A percentile compares a stretch with the other conserved stretches of the same genome.
Evolutionary conservation across 2,113 vertebrate genomes (phyloP).

Genomic region (Gorilla gorilla): DNA sequence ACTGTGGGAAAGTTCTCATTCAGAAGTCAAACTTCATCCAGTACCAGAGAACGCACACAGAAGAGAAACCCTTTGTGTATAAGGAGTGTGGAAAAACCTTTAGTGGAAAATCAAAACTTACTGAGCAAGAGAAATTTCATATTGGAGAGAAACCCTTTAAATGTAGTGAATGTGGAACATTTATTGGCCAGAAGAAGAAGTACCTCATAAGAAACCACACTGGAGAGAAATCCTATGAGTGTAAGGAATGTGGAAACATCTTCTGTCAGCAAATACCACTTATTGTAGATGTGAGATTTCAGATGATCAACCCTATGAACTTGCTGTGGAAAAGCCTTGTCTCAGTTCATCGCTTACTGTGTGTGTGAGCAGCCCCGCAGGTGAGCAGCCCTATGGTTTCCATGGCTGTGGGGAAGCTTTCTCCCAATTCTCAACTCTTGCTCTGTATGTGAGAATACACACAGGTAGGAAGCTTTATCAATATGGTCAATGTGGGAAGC

Average conservation of each 20-base stretch:
- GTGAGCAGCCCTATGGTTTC: constrained; percentile 49
- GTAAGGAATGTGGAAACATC: constrained; percentile 56
- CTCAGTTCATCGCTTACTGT: constrained; percentile 55
- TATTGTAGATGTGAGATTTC: constrained; percentile 67
- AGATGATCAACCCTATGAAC: constrained; percentile 68
- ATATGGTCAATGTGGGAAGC: background rate
- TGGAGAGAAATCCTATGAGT: no score
- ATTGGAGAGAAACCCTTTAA: no score
- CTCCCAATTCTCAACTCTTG: constrained; percentile 56
- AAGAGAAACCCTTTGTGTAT: no score
- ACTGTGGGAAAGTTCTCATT: no score
- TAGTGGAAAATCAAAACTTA: no score
- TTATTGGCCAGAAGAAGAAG: no score
- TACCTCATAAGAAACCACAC: no score
- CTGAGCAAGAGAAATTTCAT: no score
- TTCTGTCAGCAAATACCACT: constrained; percentile 64
- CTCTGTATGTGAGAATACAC: constrained; percentile 64
- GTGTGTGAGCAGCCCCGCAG: constrained; percentile 58
- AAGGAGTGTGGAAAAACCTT: no score
- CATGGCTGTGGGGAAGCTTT: background rate
- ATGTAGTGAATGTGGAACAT: no score
- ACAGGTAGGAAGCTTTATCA: constrained; percentile 66
- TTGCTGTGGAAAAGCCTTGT: constrained; percentile 67
- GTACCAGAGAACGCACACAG: no score
- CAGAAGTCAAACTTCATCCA: no score